Conservation (phyloP, 2,888 invertebrate genomes). For the Drosophila demipolita region DNA sequence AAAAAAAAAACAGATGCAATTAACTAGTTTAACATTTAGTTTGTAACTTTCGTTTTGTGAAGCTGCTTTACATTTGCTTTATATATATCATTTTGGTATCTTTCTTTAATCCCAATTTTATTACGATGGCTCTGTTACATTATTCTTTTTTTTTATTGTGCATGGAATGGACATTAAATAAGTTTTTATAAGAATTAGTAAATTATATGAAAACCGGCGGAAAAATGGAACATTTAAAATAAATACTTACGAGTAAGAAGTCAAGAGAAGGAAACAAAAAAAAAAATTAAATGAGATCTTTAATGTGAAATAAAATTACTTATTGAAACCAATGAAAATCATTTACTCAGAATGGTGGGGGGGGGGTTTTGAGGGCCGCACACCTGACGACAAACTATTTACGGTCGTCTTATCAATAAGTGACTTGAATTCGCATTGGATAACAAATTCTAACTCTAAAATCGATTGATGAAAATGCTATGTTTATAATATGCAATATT, state of each 20-base stretch:
- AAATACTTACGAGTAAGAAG: conserved; percentile 63
- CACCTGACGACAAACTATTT: not conserved
- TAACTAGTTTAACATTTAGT: conserved; percentile 56
- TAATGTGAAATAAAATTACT: conserved; percentile 70
- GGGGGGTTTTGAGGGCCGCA: no score
- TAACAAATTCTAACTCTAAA: not conserved
- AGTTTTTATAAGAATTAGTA: conserved; percentile 76
- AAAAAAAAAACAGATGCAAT: not conserved
- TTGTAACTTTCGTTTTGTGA: conserved; percentile 51
- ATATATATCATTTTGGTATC: conserved; percentile 3
- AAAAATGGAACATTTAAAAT: conserved; percentile 48
- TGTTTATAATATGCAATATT: not conserved
- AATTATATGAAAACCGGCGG: conserved; percentile 64
- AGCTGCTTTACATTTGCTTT: conserved; percentile 16
- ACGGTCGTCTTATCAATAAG: not conserved
- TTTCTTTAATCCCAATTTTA: not conserved
- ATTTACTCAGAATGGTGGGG: conserved; percentile 1
- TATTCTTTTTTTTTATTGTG: conserved; percentile 37
- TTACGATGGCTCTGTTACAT: conserved; percentile 9
- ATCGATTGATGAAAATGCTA: not conserved
- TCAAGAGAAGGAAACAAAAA: conserved; percentile 37
- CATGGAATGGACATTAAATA: conserved; percentile 61
- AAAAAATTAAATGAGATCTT: conserved; percentile 69
- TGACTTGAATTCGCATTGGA: not conserved
- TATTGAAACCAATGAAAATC: conserved; percentile 40